Percentiles rank a stretch among this genome's conserved stretches.
Conservation (phyloP, 2,888 invertebrate genomes). For the Callyntrura sp. region DNA sequence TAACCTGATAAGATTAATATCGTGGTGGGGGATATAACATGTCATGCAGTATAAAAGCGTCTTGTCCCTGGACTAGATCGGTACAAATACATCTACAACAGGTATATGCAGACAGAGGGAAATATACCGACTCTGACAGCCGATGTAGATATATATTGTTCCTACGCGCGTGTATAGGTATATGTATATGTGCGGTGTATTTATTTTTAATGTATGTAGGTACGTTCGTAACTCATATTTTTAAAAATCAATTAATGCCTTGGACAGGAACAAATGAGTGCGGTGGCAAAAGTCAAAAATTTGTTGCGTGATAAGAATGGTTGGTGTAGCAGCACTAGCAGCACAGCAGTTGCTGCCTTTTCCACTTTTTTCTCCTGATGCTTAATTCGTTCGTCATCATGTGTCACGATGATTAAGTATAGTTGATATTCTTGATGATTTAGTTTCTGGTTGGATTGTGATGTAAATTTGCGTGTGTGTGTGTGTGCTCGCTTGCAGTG, state of each 20-base stretch:
- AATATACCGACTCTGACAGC: neutral
- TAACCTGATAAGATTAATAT: conserved; percentile 70
- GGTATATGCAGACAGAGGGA: neutral
- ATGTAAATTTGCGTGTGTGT: neutral
- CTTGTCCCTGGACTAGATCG: neutral
- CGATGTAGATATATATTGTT: no score
- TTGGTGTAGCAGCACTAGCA: neutral
- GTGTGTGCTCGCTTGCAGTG: neutral
- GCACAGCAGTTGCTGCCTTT: conserved; percentile 41
- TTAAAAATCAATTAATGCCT: conserved; percentile 74
- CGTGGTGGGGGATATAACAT: conserved; percentile 31
- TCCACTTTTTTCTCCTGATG: conserved; percentile 35
- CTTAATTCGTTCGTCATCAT: conserved; percentile 56
- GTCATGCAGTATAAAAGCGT: neutral
- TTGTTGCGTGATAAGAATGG: conserved; percentile 68
- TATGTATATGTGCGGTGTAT: neutral
- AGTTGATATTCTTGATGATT: conserved; percentile 42
- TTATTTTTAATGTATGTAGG: neutral
- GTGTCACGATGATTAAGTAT: conserved; percentile 65
- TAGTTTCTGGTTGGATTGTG: conserved; percentile 18
- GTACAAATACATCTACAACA: neutral
- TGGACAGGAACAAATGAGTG: conserved; percentile 76
- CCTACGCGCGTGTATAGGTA: neutral
- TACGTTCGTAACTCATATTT: conserved; percentile 66
- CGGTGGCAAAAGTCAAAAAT: conserved; percentile 73